These are phyloP conservation scores for Pomatorhinus ruficollis DNA, from an alignment of 2,113 vertebrate genomes.

Conservation along the genomic window DNA sequence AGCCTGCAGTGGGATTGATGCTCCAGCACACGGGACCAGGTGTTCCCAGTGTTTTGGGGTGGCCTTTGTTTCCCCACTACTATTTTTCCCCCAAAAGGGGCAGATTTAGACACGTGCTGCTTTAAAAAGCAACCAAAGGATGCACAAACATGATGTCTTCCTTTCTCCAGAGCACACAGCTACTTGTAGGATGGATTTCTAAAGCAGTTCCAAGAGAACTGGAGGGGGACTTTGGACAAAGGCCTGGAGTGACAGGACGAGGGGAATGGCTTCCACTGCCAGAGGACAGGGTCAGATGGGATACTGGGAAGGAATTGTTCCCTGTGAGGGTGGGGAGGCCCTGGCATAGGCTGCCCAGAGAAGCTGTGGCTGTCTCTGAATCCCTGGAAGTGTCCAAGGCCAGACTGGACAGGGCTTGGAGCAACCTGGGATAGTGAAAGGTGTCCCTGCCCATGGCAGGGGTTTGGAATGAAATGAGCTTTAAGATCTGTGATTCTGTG, in stretches of 20 bases:
- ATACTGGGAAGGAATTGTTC: fast-evolving
- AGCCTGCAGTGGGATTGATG: not conserved
- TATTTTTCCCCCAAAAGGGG: not conserved
- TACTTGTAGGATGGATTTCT: not conserved
- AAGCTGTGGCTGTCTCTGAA: not conserved
- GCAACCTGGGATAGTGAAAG: fast-evolving
- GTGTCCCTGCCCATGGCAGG: not conserved
- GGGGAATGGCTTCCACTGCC: not conserved
- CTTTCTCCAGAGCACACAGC: not conserved
- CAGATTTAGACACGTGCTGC: fast-evolving
- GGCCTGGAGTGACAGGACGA: fast-evolving
- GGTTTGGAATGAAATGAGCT: not conserved
- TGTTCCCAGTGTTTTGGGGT: fast-evolving
- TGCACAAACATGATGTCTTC: not conserved
- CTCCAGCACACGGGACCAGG: fast-evolving
- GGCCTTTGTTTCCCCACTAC: not conserved
- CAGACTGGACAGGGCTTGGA: fast-evolving
- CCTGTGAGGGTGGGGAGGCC: fast-evolving
- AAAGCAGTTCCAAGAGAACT: not conserved
- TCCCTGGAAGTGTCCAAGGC: not conserved
- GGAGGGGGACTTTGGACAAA: not conserved
- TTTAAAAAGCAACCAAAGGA: not conserved
- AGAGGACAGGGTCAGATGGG: fast-evolving
- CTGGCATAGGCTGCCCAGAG: not conserved
- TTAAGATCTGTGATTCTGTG: not conserved